Percentiles rank a stretch among this genome's conserved stretches.
These are phyloP conservation scores for Trichechus manatus DNA, from an alignment of 2,113 vertebrate genomes.

Conservation along the genomic window DNA sequence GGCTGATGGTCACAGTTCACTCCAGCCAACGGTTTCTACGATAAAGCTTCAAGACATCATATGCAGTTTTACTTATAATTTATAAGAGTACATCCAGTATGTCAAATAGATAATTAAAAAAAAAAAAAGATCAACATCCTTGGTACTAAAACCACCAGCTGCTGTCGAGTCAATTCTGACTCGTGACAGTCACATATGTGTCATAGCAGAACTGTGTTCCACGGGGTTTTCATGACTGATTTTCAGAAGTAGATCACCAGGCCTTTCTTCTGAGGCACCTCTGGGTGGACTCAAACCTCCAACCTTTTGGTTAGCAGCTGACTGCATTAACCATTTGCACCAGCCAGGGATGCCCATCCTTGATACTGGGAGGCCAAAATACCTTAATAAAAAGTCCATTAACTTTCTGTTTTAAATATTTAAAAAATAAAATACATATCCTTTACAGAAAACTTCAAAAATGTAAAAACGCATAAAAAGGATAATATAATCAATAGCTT, in stretches of 20 bases:
- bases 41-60: neutral
- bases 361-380: neutral
- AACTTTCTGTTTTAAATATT: slow-evolving; percentile 43
- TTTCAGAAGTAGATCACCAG: no score
- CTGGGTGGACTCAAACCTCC: no score
- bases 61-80: neutral
- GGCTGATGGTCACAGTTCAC: neutral
- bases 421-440: neutral
- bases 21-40: neutral
- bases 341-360: neutral
- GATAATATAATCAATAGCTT: slow-evolving; percentile 1
- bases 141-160: neutral
- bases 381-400: slow-evolving; percentile 18
- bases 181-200: no score
- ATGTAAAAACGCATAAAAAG: neutral
- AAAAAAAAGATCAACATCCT: neutral
- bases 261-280: no score
- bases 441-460: slow-evolving; percentile 62
- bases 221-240: no score
- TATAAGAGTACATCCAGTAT: neutral
- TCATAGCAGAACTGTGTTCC: no score
- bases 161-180: neutral
- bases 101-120: neutral
- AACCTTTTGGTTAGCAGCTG: no score
- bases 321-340: neutral